A percentile compares a stretch with the other conserved stretches of the same genome.
These are phyloP conservation scores for Trachops cirrhosus DNA, from an alignment of 2,797 vertebrate genomes.

Conservation along the genomic window DNA sequence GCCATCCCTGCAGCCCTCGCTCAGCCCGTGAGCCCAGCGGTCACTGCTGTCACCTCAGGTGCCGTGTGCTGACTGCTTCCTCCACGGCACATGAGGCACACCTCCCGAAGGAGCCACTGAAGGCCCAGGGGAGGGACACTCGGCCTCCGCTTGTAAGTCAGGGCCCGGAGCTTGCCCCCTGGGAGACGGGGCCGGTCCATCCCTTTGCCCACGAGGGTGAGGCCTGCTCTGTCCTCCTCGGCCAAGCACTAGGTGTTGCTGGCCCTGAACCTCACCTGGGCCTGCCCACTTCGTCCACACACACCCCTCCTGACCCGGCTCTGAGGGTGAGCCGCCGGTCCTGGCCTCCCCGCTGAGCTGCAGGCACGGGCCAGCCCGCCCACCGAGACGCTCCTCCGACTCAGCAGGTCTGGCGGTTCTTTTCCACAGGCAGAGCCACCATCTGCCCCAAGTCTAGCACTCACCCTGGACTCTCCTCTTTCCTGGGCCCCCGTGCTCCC, in stretches of 20 bases:
- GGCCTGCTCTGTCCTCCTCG: neutral
- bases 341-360: neutral
- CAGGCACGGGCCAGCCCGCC: accelerated
- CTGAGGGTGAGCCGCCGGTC: neutral
- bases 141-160: neutral
- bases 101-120: neutral
- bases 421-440: neutral
- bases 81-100: too few species aligned
- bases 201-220: neutral
- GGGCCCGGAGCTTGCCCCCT: neutral
- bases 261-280: neutral
- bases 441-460: neutral
- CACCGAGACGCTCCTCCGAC: neutral
- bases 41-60: neutral
- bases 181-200: neutral
- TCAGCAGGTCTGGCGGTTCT: neutral
- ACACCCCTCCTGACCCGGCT: neutral
- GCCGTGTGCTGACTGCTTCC: accelerated
- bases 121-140: neutral
- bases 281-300: neutral
- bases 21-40: neutral
- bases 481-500: neutral
- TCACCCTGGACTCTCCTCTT: neutral
- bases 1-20: too few species aligned
- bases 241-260: neutral